phyloP scores from a whole-genome alignment of 1,140 invertebrate genomes.

The Drosophila sucinea region DNA sequence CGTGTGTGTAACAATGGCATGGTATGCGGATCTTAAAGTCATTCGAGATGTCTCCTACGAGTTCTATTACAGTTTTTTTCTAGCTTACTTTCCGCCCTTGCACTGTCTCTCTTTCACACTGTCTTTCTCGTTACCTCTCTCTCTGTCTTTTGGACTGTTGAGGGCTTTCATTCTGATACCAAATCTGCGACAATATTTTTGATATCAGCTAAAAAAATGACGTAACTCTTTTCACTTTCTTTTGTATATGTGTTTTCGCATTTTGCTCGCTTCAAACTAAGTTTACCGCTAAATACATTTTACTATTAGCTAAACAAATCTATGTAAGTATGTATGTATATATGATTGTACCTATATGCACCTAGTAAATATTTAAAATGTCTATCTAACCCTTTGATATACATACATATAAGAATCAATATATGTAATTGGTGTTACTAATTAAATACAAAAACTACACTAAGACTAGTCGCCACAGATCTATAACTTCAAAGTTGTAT shows the following conservation, averaged over 20 bases:
- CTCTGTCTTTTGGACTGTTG: constrained; percentile 28
- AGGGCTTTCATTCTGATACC: constrained; percentile 81
- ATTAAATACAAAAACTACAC: constrained; percentile 1
- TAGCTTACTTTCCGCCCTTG: neutral
- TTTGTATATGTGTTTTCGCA: constrained; percentile 41
- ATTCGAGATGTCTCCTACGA: neutral
- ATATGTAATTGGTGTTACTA: neutral
- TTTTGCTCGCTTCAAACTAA: constrained; percentile 52
- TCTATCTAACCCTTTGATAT: neutral
- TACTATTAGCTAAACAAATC: constrained; percentile 12
- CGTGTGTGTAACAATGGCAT: neutral
- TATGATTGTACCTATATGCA: constrained; percentile 5
- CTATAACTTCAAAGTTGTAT: neutral
- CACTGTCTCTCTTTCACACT: neutral
- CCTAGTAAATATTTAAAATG: neutral
- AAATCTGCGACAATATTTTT: constrained; percentile 83
- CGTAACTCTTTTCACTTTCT: constrained; percentile 80
- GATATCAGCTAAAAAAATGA: constrained; percentile 83
- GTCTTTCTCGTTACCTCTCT: neutral
- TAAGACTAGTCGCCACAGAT: neutral
- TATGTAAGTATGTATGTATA: neutral
- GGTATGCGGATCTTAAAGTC: neutral
- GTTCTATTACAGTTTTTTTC: neutral
- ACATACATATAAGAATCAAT: neutral
- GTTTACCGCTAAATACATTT: constrained; percentile 23